phyloP scores from a whole-genome alignment of 1,140 invertebrate genomes.

The Myzus persicae region DNA sequence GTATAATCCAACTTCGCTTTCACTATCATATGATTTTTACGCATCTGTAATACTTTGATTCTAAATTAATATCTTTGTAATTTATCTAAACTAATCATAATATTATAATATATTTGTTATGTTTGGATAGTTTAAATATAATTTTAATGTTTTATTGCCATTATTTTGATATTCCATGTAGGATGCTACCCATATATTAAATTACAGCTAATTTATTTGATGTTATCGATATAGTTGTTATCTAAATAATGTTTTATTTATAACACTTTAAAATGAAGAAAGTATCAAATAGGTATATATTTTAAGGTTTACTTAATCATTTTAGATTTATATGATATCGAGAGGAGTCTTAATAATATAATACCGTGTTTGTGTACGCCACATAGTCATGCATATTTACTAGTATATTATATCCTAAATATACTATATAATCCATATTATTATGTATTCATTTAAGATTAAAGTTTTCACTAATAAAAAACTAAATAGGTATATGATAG shows the following conservation, averaged over 20 bases:
- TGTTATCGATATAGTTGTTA: neutral
- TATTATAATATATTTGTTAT: neutral
- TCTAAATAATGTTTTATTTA: neutral
- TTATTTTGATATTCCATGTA: neutral
- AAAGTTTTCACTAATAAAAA: neutral
- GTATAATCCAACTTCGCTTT: neutral
- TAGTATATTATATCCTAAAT: neutral
- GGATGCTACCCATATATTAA: neutral
- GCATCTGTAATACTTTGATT: neutral
- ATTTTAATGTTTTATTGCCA: neutral
- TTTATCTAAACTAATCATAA: conserved; percentile 1
- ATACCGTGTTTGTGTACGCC: neutral
- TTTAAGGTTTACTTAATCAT: neutral
- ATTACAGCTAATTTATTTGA: neutral
- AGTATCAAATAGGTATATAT: neutral
- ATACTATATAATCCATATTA: neutral
- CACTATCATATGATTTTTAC: neutral
- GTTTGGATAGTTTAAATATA: neutral
- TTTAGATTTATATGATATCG: neutral
- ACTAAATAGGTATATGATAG: neutral
- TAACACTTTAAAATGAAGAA: neutral
- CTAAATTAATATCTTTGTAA: neutral
- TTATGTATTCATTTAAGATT: neutral
- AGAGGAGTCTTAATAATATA: neutral
- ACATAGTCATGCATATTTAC: neutral